phyloP scores from a whole-genome alignment of 92 coral and sea anemone species.

The Actinernus sp. region DNA sequence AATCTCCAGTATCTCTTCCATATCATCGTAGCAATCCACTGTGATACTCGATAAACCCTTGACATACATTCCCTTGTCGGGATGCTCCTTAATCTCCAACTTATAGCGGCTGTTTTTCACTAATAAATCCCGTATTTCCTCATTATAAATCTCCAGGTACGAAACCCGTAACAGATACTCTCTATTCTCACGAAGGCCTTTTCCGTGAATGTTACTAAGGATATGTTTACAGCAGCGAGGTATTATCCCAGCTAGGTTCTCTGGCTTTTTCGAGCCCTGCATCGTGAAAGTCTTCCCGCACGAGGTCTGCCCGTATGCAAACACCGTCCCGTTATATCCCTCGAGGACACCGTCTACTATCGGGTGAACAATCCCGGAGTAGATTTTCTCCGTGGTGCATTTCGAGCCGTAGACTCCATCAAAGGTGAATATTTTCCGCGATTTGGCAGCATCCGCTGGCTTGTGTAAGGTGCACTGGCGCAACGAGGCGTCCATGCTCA shows the following conservation, averaged over 20 bases:
- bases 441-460: conserved; percentile 31
- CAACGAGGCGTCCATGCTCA: conserved; percentile 58
- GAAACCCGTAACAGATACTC: conserved; percentile 84
- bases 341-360: conserved; percentile 85
- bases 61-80: conserved; percentile 88
- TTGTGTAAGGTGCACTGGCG: conserved; percentile 72
- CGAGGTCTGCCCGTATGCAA: conserved; percentile 90
- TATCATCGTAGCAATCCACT: conserved; percentile 79
- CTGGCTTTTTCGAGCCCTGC: conserved; percentile 70
- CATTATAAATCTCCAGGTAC: conserved; percentile 87
- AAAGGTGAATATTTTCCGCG: conserved; percentile 68
- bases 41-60: conserved; percentile 85
- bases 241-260: conserved; percentile 69
- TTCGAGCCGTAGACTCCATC: conserved; percentile 83
- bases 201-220: conserved; percentile 56
- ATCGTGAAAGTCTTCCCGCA: conserved; percentile 93
- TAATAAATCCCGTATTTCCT: conserved; percentile 74
- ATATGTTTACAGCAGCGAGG: conserved; percentile 86
- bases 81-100: conserved; percentile 82
- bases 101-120: conserved; percentile 70
- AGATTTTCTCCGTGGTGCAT: conserved; percentile 75
- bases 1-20: conserved; percentile 66
- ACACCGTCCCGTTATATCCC: conserved; percentile 91
- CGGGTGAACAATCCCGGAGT: conserved; percentile 84
- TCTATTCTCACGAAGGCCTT: conserved; percentile 50